phyloP scores from a whole-genome alignment of 2,888 invertebrate genomes.

The Steromphala cineraria region DNA sequence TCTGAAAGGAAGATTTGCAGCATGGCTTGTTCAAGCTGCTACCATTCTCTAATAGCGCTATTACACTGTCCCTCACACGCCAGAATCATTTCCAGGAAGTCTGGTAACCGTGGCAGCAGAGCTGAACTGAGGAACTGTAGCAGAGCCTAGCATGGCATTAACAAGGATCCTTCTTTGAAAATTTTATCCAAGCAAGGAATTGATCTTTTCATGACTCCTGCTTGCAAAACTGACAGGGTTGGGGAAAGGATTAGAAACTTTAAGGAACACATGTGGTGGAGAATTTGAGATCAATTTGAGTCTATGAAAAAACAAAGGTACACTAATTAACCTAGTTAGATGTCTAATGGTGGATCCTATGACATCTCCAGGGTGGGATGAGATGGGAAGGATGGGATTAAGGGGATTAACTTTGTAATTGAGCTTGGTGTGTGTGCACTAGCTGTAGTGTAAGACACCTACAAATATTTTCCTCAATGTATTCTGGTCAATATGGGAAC shows the following conservation, averaged over 20 bases:
- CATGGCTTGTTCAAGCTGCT: background rate
- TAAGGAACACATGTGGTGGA: background rate
- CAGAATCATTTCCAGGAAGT: background rate
- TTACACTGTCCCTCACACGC: conserved; percentile 3
- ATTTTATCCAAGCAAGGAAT: background rate
- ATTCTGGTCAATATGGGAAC: too few species aligned
- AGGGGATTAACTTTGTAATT: too few species aligned
- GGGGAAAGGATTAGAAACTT: background rate
- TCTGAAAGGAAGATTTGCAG: background rate
- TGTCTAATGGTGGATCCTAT: too few species aligned
- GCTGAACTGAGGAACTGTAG: background rate
- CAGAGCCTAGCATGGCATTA: background rate
- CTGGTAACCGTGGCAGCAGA: background rate
- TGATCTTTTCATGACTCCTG: background rate
- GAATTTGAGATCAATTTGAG: background rate
- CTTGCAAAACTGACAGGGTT: background rate
- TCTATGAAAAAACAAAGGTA: background rate
- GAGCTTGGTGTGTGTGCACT: too few species aligned
- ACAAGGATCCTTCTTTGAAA: background rate
- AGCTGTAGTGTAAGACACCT: too few species aligned
- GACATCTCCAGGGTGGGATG: too few species aligned
- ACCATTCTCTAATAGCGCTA: conserved; percentile 20
- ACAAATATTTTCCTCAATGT: too few species aligned
- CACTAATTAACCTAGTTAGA: background rate
- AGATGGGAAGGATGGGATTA: too few species aligned